Conservation (phyloP, 2,888 invertebrate species). For the Leucophora obtusa region DNA sequence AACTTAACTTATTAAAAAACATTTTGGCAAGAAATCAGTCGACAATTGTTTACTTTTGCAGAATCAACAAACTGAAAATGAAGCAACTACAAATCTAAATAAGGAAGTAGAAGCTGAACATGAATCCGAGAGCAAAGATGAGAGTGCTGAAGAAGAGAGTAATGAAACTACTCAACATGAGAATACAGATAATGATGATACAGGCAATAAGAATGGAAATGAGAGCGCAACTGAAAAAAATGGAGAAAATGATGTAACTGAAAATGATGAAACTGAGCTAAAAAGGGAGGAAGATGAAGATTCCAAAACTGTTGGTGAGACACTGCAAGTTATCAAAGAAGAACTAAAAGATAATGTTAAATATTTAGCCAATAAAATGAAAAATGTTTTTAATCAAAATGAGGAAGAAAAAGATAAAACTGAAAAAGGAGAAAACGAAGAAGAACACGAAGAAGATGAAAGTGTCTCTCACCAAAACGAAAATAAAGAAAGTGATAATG, state of each 20-base stretch:
- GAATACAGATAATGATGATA: neutral
- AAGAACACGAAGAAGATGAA: conserved; percentile 58
- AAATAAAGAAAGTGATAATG: neutral
- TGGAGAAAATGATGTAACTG: neutral
- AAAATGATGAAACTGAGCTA: conserved; percentile 55
- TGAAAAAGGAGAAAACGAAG: neutral
- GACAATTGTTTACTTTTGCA: conserved; percentile 80
- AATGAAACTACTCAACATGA: neutral
- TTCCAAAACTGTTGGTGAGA: conserved; percentile 48
- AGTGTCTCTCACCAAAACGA: neutral
- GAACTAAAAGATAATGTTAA: conserved; percentile 54
- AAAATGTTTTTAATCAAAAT: conserved; percentile 44
- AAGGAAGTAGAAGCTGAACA: conserved; percentile 39
- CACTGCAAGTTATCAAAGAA: conserved; percentile 46
- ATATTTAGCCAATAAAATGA: conserved; percentile 43
- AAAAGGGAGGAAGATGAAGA: neutral
- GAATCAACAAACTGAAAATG: conserved; percentile 76
- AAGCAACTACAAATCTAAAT: conserved; percentile 58
- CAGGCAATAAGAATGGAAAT: neutral
- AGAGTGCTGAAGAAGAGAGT: neutral
- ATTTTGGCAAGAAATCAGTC: conserved; percentile 76
- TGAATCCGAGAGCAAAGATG: conserved; percentile 10
- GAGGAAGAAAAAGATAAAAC: conserved; percentile 36
- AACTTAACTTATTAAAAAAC: conserved; percentile 29
- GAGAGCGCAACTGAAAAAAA: conserved; percentile 5